Evolutionary conservation across 2,797 vertebrate species (phyloP), one percentile per base, ranked within the genome.

Genomic region (Macropus fuliginosus): DNA sequence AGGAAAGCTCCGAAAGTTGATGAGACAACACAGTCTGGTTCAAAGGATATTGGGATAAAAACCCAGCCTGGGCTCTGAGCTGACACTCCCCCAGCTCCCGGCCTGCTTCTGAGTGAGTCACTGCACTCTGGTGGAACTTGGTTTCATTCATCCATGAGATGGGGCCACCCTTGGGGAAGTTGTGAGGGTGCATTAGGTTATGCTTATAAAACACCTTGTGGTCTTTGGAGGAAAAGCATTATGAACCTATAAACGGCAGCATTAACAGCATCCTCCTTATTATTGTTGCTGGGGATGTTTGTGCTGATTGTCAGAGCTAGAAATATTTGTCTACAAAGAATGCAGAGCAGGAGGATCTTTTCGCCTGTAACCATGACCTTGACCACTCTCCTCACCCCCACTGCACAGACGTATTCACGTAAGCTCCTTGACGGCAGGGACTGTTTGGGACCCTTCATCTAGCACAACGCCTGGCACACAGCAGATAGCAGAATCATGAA

Each of bases 111-210:
- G 91, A 94, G 96, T 91, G 94, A 92, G 90, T 93, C 91, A 96
- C n/a, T 93, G 46, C 91, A 66, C 87, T 96, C 95, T 94, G 90
- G 94, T 95, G 92, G 4, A 59, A 91, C 9, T 95, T 54, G 55
- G 94, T 92, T 96, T 96, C 94, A 50, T 96, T 96, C 90, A 46
- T 93, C 89, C 94, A 74, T 96, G 95, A 97, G 97, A 94, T 50
- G 87, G 54, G 81, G 93, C 91, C 66, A 94, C 90, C 81, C 92
- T 92, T 92, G 94, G 93, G 74, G 95, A 96, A 96, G 95, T 59
- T 94, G n/a, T 46, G 59, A 96, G 92, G 94, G 96, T 96, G 92
- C 96, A 96, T 97, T 97, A 95, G 97, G 97, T 97, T 97, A 96
- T 87, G 93, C 57, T 91, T 90, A 96, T 98, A 97, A 97, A 98